A percentile compares a stretch with the other conserved stretches of the same genome.
These are phyloP conservation scores for Helobdella robusta DNA, from an alignment of 2,888 invertebrate genomes.

Conservation along the genomic window DNA sequence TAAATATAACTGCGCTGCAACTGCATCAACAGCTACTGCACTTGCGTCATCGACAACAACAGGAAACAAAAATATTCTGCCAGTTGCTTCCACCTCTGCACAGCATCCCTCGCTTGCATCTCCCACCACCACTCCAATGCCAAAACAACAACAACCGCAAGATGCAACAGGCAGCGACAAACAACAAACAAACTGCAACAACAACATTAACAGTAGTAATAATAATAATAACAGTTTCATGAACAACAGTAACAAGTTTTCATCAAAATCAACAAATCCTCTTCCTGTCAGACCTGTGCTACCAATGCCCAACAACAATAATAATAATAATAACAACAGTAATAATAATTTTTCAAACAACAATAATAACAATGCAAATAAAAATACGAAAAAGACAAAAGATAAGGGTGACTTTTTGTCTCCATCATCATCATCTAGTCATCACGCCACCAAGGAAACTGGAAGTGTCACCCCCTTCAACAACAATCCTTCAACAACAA, in stretches of 20 bases:
- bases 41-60: background rate
- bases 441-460: background rate
- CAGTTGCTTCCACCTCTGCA: background rate
- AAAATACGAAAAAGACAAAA: background rate
- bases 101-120: background rate
- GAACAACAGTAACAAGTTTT: too few relatives aligned
- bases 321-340: too few relatives aligned
- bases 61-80: background rate
- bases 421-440: background rate
- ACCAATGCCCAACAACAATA: constrained; percentile 12
- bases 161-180: background rate
- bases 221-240: too few relatives aligned
- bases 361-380: too few relatives aligned
- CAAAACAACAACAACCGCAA: background rate
- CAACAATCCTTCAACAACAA: background rate
- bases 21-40: background rate
- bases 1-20: too few relatives aligned
- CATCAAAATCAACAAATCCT: too few relatives aligned
- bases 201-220: too few relatives aligned
- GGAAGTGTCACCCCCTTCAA: background rate
- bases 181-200: background rate
- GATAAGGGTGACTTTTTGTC: background rate
- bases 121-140: background rate
- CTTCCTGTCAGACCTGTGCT: constrained; percentile 1
- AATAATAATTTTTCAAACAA: too few relatives aligned